Percentiles rank a stretch among this genome's conserved stretches.
phyloP scores from a whole-genome alignment of 2,888 invertebrate genomes.

The Drosophila infuscata region DNA sequence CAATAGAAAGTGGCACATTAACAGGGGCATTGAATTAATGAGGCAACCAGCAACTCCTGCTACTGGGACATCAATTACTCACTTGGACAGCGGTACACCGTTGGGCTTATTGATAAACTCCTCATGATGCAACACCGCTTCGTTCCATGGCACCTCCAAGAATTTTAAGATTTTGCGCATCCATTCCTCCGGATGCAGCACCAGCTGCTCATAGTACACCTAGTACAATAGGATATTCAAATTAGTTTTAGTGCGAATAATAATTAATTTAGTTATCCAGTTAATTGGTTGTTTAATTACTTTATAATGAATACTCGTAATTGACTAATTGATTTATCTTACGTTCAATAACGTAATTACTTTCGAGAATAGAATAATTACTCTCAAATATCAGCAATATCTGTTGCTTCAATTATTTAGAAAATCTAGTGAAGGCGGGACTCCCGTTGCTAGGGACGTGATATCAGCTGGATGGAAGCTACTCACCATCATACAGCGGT shows the following conservation, averaged over 20 bases:
- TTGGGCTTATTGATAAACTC: constrained; percentile 98
- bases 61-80: constrained; percentile 82
- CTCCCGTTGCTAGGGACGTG: neutral
- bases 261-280: neutral
- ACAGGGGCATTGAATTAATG: neutral
- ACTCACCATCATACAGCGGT: constrained; percentile 91
- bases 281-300: neutral
- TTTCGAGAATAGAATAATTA: neutral
- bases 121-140: constrained; percentile 98
- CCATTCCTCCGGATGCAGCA: constrained; percentile 95
- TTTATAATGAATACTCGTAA: neutral
- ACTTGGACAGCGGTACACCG: constrained; percentile 98
- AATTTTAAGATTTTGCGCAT: constrained; percentile 95
- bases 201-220: constrained; percentile 98
- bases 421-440: neutral
- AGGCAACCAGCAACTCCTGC: constrained; percentile 9
- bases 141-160: constrained; percentile 97
- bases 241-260: neutral
- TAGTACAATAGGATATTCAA: constrained; percentile 74
- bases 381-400: neutral
- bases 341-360: neutral
- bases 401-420: neutral
- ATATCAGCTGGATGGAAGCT: neutral
- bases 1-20: constrained; percentile 52
- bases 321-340: neutral